Percentiles rank a stretch among this genome's conserved stretches.
phyloP scores from a whole-genome alignment of 2,888 invertebrate genomes.

The Trachelus tabidus region DNA sequence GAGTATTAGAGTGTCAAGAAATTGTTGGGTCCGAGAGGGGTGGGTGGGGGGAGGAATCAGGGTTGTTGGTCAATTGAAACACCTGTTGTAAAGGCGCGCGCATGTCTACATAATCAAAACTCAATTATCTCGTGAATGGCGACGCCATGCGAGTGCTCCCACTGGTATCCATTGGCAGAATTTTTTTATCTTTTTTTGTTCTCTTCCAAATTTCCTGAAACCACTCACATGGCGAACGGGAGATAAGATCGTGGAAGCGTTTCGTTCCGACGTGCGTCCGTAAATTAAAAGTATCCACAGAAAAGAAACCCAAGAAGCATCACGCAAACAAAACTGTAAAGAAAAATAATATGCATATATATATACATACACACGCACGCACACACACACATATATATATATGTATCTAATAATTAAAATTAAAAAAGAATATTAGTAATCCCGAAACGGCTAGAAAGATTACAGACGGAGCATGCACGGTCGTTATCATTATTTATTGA shows the following conservation, averaged over 20 bases:
- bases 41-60: neutral
- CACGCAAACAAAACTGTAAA: neutral
- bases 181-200: neutral
- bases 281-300: neutral
- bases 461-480: neutral
- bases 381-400: neutral
- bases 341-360: neutral
- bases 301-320: neutral
- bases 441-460: neutral
- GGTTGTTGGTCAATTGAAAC: neutral
- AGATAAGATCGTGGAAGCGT: neutral
- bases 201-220: neutral
- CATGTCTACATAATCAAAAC: neutral
- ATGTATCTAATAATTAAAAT: neutral
- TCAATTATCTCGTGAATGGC: neutral
- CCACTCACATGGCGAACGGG: neutral
- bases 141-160: neutral
- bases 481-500: neutral
- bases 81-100: neutral
- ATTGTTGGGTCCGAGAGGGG: neutral
- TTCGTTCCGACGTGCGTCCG: neutral
- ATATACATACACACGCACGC: neutral
- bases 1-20: neutral
- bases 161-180: neutral
- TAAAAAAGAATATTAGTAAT: neutral